Base-by-base conservation (phyloP, 2,888 invertebrate genomes). In the Didymodactylos carnosus region DNA sequence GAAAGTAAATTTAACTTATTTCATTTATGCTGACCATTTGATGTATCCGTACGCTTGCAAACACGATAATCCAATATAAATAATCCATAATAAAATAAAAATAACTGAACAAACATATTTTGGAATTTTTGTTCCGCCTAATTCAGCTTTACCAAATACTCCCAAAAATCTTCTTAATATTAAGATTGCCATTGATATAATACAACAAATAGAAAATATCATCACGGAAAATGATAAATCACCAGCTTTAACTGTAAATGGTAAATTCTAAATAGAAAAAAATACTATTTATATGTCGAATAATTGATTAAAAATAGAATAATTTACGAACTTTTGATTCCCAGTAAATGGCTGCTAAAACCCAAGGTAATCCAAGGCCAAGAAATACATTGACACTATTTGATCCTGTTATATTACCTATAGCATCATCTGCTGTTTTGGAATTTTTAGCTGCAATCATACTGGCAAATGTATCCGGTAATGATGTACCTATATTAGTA, bases 301-400 rank as follows among this genome's bases (percentile, higher is more conserved):
- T 53, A 25, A 23, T 11, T 40, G 14, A 70, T 53, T 27, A 77
- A 77, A n/a, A n/a, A n/a, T n/a, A n/a, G n/a, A n/a, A n/a, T n/a
- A n/a, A 23, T 19, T 39, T 27, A 74, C 74, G 76, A 78, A 83
- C 84, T 77, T 82, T 78, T 13, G 80, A 72, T 16, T 79, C 78
- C 79, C 85, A 84, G 78, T 86, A 87, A 70, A 86, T 81, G 51
- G 87, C 81, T 39, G 87, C 87, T 39, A 87, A 83, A 29, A 87
- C 78, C 87, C 87, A 88, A 0, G 87, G 87, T 70, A 87, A 80
- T 14, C 87, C 87, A 3, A 88, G 82, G 49, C 87, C 88, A 46
- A 88, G 84, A 80, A 88, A 87, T 13, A 88, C 87, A 79, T 87
- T 88, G 39, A 88, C 87, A 11, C 87, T 86, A 78, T 87, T 88